Conservation (phyloP, 2,888 invertebrate genomes). For the Drosophila picticornis region DNA sequence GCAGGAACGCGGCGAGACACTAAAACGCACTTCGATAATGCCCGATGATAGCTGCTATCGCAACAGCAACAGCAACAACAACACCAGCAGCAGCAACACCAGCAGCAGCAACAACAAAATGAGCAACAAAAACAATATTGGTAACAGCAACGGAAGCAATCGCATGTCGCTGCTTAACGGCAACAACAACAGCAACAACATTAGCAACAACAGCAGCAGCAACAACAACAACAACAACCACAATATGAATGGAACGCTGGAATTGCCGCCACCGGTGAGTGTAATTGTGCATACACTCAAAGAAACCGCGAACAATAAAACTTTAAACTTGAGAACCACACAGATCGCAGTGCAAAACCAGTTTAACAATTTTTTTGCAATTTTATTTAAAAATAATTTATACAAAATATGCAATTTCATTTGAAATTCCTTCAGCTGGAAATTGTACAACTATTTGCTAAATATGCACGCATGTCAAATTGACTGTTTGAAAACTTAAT, state of each 20-base stretch:
- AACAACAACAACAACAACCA: slow-evolving; percentile 22
- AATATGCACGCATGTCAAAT: too few species aligned
- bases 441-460: neutral
- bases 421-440: neutral
- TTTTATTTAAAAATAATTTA: neutral
- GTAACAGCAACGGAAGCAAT: slow-evolving; percentile 55
- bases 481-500: neutral
- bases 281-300: slow-evolving; percentile 31
- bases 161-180: slow-evolving; percentile 58
- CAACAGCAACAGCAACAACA: slow-evolving; percentile 34
- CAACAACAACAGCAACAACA: slow-evolving; percentile 35
- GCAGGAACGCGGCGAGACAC: slow-evolving; percentile 84
- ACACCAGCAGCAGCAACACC: slow-evolving; percentile 47
- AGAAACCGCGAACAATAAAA: neutral
- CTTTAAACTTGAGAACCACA: neutral
- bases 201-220: slow-evolving; percentile 13
- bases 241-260: slow-evolving; percentile 47
- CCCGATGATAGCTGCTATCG: slow-evolving; percentile 84
- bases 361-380: neutral
- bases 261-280: slow-evolving; percentile 82
- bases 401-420: neutral
- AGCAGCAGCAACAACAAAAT: slow-evolving; percentile 36
- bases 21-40: slow-evolving; percentile 83
- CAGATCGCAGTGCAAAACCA: neutral
- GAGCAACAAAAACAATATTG: slow-evolving; percentile 18